Evolutionary conservation across 2,888 invertebrate species (phyloP), one percentile per base, ranked within the genome.

Genomic region (Oxyteleia sp.): DNA sequence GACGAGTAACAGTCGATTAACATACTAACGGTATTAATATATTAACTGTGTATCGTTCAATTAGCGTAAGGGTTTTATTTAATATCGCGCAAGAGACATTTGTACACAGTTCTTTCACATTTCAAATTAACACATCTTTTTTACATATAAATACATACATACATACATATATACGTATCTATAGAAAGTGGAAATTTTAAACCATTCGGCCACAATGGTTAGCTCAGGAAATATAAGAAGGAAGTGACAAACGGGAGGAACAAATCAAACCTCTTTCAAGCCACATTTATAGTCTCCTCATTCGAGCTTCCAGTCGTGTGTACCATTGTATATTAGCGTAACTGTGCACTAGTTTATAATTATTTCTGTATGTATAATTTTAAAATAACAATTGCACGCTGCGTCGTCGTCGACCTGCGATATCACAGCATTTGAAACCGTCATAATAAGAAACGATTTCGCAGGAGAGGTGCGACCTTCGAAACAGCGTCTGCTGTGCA

Each of bases 41-140:
- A 66, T 57, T 72, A 66, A 80, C 61, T 53, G 29, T 78, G 59
- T 74, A 74, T 38, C 47, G 55, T 61, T 66, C 51, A 43, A 55
- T 8, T 84, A 87, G 79, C n/a, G 29, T 84, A 87, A 84, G 83
- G 16, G 16, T 38, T 68, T 84, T 43, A 66, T 78, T 85, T 76
- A 78, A 49, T 84, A 79, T 80, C 68, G 66, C 80, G 78, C 75
- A 68, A 51, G 74, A 75, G 49, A 72, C 57, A 85, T 87, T 82
- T 89, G 90, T 89, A 88, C 83, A 88, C 90, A 87, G 89, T 87
- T 89, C 89, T 90, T 90, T 90, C 89, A 90, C 89, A 89, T 88
- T 88, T 85, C 13, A 57, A 78, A 78, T 69, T 59, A 84, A 84
- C 66, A 68, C 71, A 16, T 55, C 45, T 51, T 82, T 74, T 63